Conservation (phyloP, 1,140 invertebrate genomes). For the Zelostemma sp. region DNA sequence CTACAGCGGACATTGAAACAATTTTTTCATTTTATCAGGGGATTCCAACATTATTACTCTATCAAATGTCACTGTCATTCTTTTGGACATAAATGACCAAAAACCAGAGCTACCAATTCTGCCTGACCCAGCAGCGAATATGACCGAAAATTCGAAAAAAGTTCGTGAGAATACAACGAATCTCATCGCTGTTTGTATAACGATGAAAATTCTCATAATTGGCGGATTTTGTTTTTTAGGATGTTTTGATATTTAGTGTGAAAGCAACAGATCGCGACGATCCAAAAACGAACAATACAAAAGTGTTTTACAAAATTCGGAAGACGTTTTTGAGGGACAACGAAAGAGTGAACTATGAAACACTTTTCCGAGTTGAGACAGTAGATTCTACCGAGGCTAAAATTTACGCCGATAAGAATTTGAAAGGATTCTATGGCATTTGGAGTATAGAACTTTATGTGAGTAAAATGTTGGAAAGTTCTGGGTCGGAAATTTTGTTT, state of each 20-base stretch:
- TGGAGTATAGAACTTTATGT: slow-evolving; percentile 67
- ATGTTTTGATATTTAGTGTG: slow-evolving; percentile 51
- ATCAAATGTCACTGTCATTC: slow-evolving; percentile 59
- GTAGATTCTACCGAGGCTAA: slow-evolving; percentile 59
- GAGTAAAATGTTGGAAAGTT: slow-evolving; percentile 22
- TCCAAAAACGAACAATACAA: slow-evolving; percentile 68
- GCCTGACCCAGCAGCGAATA: slow-evolving; percentile 44
- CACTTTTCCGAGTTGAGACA: slow-evolving; percentile 51
- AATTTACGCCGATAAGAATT: slow-evolving; percentile 58
- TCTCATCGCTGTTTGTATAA: too few species aligned
- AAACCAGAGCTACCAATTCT: slow-evolving; percentile 65
- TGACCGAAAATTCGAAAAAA: slow-evolving; percentile 63
- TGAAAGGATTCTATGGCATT: slow-evolving; percentile 71
- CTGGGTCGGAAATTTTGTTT: background rate
- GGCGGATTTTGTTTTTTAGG: slow-evolving; percentile 47
- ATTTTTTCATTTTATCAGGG: slow-evolving; percentile 16
- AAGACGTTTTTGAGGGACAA: slow-evolving; percentile 16
- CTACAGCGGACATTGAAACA: too few species aligned
- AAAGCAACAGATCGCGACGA: slow-evolving; percentile 69
- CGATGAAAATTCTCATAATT: too few species aligned
- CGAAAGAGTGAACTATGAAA: slow-evolving; percentile 6
- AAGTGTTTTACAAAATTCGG: slow-evolving; percentile 64
- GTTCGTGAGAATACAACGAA: slow-evolving; percentile 48
- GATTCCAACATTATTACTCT: slow-evolving; percentile 34
- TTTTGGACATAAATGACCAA: slow-evolving; percentile 73